Evolutionary conservation across 2,113 vertebrate species (phyloP), one percentile per base, ranked within the genome.

Genomic region (Mesitornis unicolor): DNA sequence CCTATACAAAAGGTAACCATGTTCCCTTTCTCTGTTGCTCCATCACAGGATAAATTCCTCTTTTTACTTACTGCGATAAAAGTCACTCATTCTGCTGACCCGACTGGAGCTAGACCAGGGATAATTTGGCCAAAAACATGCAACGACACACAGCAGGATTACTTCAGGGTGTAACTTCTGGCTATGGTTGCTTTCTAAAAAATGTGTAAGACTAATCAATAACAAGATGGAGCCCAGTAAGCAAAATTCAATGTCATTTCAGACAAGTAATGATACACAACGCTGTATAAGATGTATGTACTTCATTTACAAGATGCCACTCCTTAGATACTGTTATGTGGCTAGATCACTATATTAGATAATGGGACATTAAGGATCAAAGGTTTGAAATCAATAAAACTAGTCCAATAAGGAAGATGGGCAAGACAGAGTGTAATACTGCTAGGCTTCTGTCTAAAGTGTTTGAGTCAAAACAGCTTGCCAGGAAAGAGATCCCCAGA

Each of bases 351-450:
- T 84, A 3, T 70, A 90, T 65, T 67, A 88, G 50, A 38, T 90
- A 95, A 86, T 47, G 50, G 68, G 42, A 71, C 86, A 77, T 38
- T 84, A 92, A 77, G 59, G 71, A 84, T 75, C 85, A 89, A 85
- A 89, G 68, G 89, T 64, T 60, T 86, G 45, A 78, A 92, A 92
- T 89, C 85, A 89, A 47, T 89, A 83, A 83, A 89, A 75, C 67
- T 70, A 92, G 83, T 59, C 50, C 47, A 84, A 25, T 51, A 50
- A 75, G 59, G 75, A 94, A 90, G 68, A 77, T 84, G 42, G 25
- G n/a, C 16, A 77, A 86, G 76, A 80, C 38, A 25, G 35, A 59
- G 22, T 20, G 18, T 42, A 80, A 50, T 25, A 70, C 15, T 65
- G 26, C 38, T 35, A 18, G 35, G 38, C 42, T 91, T 60, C 35